phyloP scores from a whole-genome alignment of 2,113 vertebrate species.

The Sinocyclocheilus anophthalmus region DNA sequence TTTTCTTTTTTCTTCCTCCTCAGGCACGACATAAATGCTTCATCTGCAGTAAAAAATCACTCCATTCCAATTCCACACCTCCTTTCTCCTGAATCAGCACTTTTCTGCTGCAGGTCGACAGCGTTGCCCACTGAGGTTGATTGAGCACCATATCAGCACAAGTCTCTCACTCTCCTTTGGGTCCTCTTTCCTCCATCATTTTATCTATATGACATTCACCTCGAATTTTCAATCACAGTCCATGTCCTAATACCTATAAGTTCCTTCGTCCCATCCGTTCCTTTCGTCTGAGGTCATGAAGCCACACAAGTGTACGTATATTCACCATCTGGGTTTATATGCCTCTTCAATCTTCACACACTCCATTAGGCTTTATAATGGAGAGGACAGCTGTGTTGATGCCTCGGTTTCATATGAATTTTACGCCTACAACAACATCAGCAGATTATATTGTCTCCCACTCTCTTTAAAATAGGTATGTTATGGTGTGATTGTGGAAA shows the following conservation, averaged over 20 bases:
- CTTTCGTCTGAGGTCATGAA: not conserved
- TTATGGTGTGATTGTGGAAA: not conserved
- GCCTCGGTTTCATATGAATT: conserved; percentile 31
- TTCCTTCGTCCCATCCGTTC: not conserved
- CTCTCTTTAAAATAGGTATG: conserved; percentile 8
- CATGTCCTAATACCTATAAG: not conserved
- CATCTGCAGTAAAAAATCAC: not conserved
- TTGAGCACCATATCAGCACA: conserved; percentile 23
- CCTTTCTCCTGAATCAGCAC: conserved; percentile 7
- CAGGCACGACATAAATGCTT: not conserved
- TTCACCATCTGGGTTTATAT: conserved; percentile 6
- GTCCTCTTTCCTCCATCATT: not conserved
- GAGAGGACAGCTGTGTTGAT: conserved; percentile 21
- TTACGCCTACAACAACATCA: conserved; percentile 40
- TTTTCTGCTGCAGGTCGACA: conserved; percentile 12
- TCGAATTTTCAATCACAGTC: not conserved
- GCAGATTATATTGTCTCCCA: conserved; percentile 1
- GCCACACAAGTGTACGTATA: conserved; percentile 2
- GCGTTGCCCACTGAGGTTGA: conserved; percentile 16
- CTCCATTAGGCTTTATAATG: conserved; percentile 42
- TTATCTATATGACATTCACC: not conserved
- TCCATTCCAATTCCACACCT: not conserved
- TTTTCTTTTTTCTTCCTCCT: not conserved
- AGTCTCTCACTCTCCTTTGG: not conserved
- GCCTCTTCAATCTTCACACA: conserved; percentile 41